These are phyloP conservation scores for Peromyscus aztecus DNA, from an alignment of 2,797 vertebrate species.

Conservation along the genomic window DNA sequence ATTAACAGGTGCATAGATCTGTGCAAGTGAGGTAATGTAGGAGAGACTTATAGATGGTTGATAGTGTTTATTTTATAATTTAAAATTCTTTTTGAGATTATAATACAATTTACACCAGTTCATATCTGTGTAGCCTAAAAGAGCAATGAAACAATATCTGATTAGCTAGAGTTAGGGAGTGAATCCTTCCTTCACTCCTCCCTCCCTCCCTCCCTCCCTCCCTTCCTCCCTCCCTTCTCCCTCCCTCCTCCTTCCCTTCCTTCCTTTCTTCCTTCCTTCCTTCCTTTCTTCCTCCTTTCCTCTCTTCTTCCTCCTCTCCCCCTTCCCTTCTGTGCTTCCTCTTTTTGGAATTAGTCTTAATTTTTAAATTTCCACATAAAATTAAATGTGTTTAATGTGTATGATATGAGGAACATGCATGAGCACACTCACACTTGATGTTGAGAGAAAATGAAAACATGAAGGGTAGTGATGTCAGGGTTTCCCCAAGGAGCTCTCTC, in stretches of 20 bases:
- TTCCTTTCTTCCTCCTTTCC: neutral
- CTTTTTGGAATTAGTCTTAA: neutral
- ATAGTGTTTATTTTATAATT: neutral
- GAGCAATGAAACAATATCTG: neutral
- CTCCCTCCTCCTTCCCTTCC: too few relatives aligned
- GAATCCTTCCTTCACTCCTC: fast-evolving
- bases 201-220: too few relatives aligned
- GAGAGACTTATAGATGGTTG: neutral
- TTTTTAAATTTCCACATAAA: neutral
- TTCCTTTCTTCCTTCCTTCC: neutral
- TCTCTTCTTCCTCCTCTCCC: too few relatives aligned
- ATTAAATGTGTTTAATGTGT: neutral
- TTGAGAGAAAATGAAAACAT: neutral
- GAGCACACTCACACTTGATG: neutral
- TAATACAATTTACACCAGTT: neutral
- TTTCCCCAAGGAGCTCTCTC: neutral
- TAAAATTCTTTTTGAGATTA: neutral
- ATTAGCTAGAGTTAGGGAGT: neutral
- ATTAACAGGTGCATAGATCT: neutral
- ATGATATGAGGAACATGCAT: neutral
- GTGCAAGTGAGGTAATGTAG: neutral
- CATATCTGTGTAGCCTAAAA: neutral
- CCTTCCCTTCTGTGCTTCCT: neutral
- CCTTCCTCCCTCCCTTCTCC: neutral
- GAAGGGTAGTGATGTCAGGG: neutral